These are phyloP conservation scores for Antennarius striatus DNA, from an alignment of 2,113 vertebrate species.

Conservation along the genomic window DNA sequence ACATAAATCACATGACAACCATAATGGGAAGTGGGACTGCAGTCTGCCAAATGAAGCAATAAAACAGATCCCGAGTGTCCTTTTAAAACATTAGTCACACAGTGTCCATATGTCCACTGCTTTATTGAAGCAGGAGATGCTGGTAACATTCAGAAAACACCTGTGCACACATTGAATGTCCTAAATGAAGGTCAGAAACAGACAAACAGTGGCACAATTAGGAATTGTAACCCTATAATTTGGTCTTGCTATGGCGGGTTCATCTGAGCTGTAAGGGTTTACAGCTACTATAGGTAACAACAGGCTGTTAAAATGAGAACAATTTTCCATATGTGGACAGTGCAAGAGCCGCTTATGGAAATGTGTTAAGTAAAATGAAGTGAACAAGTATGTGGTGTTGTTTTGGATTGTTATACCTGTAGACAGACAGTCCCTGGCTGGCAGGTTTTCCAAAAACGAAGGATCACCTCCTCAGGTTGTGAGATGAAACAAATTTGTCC, in stretches of 20 bases:
- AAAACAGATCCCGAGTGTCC: slow-evolving; percentile 66
- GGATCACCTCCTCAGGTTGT: slow-evolving; percentile 7
- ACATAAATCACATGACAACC: slow-evolving; percentile 69
- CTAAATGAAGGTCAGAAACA: slow-evolving; percentile 42
- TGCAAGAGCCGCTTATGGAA: not conserved
- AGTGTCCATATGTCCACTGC: slow-evolving; percentile 58
- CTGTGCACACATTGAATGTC: slow-evolving; percentile 31
- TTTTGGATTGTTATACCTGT: slow-evolving; percentile 4
- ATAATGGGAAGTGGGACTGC: slow-evolving; percentile 54
- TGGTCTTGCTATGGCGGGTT: not conserved
- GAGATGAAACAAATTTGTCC: not conserved
- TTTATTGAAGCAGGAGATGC: slow-evolving; percentile 44
- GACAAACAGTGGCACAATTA: slow-evolving; percentile 12
- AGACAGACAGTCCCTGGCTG: slow-evolving; percentile 16
- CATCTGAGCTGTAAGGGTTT: too few relatives aligned
- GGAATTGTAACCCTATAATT: slow-evolving; percentile 16
- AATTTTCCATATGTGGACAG: slow-evolving; percentile 9
- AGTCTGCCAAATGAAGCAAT: slow-evolving; percentile 67
- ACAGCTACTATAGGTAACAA: not conserved
- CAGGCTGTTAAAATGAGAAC: not conserved
- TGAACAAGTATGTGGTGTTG: not conserved
- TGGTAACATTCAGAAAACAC: slow-evolving; percentile 49
- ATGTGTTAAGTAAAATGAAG: not conserved
- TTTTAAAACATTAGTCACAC: slow-evolving; percentile 67
- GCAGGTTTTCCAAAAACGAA: slow-evolving; percentile 3